Conservation (phyloP, 2,797 vertebrate species). For the Hybognathus amarus region DNA sequence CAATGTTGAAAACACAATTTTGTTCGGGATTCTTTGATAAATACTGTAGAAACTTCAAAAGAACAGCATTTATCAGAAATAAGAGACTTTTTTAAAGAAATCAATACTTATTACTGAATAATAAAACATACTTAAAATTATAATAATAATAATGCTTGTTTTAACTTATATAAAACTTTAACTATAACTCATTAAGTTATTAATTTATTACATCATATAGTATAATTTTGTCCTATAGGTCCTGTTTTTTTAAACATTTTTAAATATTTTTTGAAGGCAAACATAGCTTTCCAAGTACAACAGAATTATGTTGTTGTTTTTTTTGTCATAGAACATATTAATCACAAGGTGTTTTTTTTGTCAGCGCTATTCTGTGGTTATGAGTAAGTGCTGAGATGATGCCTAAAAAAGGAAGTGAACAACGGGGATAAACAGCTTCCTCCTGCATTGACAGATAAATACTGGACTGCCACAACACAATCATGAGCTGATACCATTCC, state of each 20-base stretch:
- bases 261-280: too few relatives aligned
- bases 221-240: background rate
- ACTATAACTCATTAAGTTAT: background rate
- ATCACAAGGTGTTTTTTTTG: conserved; percentile 13
- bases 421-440: conserved; percentile 2
- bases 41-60: too few relatives aligned
- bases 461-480: background rate
- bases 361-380: conserved; percentile 15
- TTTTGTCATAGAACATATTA: background rate
- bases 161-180: background rate
- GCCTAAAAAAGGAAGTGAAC: conserved; percentile 33
- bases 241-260: background rate
- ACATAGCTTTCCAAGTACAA: background rate
- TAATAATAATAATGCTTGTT: background rate
- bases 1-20: background rate
- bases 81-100: too few relatives aligned
- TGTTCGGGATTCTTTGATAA: too few relatives aligned
- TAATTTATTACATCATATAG: background rate
- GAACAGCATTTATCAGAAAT: too few relatives aligned
- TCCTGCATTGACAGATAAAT: background rate
- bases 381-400: conserved; percentile 46
- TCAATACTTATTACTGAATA: too few relatives aligned
- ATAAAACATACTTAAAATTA: too few relatives aligned
- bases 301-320: background rate
- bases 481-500: background rate